These are phyloP conservation scores for Oxycera nigricornis DNA, from an alignment of 2,888 invertebrate genomes.

Conservation along the genomic window DNA sequence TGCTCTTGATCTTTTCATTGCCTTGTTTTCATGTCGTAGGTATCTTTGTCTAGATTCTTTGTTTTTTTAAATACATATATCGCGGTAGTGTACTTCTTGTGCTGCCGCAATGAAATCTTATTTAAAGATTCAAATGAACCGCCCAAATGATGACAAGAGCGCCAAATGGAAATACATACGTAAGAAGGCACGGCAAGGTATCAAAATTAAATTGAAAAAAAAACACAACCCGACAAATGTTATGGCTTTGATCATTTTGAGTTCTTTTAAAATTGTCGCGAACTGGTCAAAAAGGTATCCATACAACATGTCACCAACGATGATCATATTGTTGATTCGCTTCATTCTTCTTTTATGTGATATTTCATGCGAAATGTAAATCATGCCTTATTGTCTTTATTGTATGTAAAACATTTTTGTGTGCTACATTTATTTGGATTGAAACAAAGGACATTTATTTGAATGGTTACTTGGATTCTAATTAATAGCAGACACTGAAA, in stretches of 20 bases:
- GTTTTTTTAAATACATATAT: neutral
- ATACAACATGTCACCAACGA: slow-evolving; percentile 18
- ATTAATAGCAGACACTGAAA: too few relatives aligned
- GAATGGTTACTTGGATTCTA: too few relatives aligned
- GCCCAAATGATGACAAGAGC: neutral
- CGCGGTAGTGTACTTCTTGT: neutral
- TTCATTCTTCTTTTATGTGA: too few relatives aligned
- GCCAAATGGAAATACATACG: neutral
- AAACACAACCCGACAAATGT: neutral
- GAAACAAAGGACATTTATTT: too few relatives aligned
- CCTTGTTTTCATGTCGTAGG: neutral
- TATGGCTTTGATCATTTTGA: neutral
- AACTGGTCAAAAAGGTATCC: neutral
- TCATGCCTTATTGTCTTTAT: too few relatives aligned
- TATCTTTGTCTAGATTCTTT: neutral
- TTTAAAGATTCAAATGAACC: slow-evolving; percentile 17
- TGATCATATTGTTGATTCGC: neutral
- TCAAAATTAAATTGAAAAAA: too few relatives aligned
- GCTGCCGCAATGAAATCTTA: neutral
- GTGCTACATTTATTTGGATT: too few relatives aligned
- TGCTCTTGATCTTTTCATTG: neutral
- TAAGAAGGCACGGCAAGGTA: neutral
- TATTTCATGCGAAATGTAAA: too few relatives aligned
- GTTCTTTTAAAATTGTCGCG: slow-evolving; percentile 1
- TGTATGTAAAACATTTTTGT: too few relatives aligned